phyloP scores from a whole-genome alignment of 2,113 vertebrate species.

The Lophius piscatorius region DNA sequence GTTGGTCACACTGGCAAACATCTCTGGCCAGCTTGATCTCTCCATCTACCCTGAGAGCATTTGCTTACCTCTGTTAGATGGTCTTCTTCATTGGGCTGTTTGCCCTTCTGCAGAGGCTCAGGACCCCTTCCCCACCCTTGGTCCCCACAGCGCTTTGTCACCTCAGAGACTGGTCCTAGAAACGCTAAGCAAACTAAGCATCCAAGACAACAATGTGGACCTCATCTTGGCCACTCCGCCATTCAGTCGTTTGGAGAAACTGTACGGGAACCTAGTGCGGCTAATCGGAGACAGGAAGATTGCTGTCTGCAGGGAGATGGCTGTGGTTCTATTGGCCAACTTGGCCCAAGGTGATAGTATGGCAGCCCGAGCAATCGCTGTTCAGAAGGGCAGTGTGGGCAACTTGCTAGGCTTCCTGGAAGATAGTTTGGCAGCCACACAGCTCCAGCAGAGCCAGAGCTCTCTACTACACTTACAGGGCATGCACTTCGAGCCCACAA shows the following conservation, averaged over 20 bases:
- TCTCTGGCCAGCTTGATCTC: constrained; percentile 97
- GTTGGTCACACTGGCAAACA: constrained; percentile 96
- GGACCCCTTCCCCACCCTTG: constrained; percentile 96
- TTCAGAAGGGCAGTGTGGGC: constrained; percentile 97
- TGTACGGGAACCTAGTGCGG: constrained; percentile 95
- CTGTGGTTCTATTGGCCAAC: constrained; percentile 97
- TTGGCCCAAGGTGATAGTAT: constrained; percentile 96
- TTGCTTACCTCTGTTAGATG: constrained; percentile 96
- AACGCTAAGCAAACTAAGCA: constrained; percentile 98
- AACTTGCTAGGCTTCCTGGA: constrained; percentile 97
- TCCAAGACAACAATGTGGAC: constrained; percentile 99
- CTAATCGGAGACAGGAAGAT: constrained; percentile 97
- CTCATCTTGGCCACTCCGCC: constrained; percentile 97
- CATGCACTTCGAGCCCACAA: constrained; percentile 95
- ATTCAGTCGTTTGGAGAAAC: constrained; percentile 94
- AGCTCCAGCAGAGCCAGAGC: constrained; percentile 97
- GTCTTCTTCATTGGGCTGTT: constrained; percentile 97
- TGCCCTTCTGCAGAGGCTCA: constrained; percentile 98
- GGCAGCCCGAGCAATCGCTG: constrained; percentile 95
- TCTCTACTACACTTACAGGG: constrained; percentile 94
- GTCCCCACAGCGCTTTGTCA: constrained; percentile 92
- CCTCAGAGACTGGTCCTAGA: constrained; percentile 99
- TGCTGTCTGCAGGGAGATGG: constrained; percentile 98
- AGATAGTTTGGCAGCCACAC: constrained; percentile 97
- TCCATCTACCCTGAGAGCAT: constrained; percentile 97